phyloP scores from a whole-genome alignment of 1,140 invertebrate genomes.

The Chrysomallon squamiferum region DNA sequence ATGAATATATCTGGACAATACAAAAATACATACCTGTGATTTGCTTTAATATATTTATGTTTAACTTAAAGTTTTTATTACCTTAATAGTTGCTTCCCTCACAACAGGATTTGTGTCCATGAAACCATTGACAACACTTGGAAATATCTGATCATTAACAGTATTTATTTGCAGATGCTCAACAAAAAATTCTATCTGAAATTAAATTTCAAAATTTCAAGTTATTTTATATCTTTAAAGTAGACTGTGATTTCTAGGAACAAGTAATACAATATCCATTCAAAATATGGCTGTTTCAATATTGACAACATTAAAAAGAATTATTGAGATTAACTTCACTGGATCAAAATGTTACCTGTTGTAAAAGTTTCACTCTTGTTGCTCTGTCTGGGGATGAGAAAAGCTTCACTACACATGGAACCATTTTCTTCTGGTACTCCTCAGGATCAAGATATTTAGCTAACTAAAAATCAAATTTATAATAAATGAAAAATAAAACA shows the following conservation, averaged over 20 bases:
- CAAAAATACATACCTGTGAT: too few species aligned
- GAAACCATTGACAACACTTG: constrained; percentile 91
- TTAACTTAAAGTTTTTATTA: constrained; percentile 47
- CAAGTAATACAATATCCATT: too few species aligned
- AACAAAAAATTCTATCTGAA: constrained; percentile 64
- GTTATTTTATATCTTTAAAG: too few species aligned
- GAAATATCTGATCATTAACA: constrained; percentile 90
- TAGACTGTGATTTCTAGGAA: too few species aligned
- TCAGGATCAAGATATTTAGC: constrained; percentile 85
- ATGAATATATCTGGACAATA: too few species aligned
- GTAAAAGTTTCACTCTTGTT: constrained; percentile 89
- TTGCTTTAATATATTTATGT: too few species aligned
- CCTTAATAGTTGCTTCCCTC: constrained; percentile 96
- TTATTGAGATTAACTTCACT: too few species aligned
- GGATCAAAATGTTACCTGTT: too few species aligned
- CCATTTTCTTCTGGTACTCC: constrained; percentile 95
- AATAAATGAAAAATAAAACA: constrained; percentile 15
- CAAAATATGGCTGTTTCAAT: too few species aligned
- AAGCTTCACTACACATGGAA: constrained; percentile 96
- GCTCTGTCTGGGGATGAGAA: constrained; percentile 95
- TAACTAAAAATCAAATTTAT: too few species aligned
- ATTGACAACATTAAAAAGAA: too few species aligned
- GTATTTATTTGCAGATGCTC: constrained; percentile 67
- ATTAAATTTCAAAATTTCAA: constrained; percentile 27
- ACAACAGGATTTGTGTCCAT: constrained; percentile 96